Percentiles rank a stretch among this genome's conserved stretches.
These are phyloP conservation scores for Sinosuthora webbiana DNA, from an alignment of 2,113 vertebrate genomes.

Conservation along the genomic window DNA sequence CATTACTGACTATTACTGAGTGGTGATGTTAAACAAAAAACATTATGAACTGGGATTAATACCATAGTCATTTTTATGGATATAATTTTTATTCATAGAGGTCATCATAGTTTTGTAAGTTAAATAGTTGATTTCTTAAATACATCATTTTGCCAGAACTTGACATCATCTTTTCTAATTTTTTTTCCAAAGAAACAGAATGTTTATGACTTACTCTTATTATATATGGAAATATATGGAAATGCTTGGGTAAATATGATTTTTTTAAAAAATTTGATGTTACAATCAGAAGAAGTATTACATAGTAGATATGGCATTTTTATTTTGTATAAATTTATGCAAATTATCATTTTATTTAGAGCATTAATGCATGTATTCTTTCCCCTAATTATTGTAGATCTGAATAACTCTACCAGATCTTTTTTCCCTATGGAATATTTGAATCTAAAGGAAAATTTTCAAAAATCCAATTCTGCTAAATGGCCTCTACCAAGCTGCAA, in stretches of 20 bases:
- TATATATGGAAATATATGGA: background rate
- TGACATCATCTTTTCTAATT: background rate
- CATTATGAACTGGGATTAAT: background rate
- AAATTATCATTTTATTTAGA: background rate
- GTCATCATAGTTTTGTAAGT: background rate
- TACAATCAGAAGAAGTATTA: background rate
- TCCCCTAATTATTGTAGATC: conserved; percentile 63
- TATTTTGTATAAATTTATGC: background rate
- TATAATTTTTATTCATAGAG: background rate
- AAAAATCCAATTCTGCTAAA: conserved; percentile 77
- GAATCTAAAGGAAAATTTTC: conserved; percentile 81
- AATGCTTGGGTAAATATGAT: background rate
- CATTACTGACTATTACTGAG: background rate
- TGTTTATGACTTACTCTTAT: background rate
- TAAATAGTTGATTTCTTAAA: background rate
- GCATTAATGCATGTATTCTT: background rate
- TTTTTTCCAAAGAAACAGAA: background rate
- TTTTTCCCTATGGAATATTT: conserved; percentile 79
- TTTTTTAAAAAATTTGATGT: background rate
- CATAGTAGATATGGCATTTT: background rate
- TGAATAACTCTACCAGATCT: conserved; percentile 77
- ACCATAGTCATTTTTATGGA: background rate
- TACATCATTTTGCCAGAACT: background rate
- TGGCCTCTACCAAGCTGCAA: conserved; percentile 79
- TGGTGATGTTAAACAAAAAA: background rate